Evolutionary conservation across 1,140 invertebrate species (phyloP).

Genomic region (Drosophila auraria): DNA sequence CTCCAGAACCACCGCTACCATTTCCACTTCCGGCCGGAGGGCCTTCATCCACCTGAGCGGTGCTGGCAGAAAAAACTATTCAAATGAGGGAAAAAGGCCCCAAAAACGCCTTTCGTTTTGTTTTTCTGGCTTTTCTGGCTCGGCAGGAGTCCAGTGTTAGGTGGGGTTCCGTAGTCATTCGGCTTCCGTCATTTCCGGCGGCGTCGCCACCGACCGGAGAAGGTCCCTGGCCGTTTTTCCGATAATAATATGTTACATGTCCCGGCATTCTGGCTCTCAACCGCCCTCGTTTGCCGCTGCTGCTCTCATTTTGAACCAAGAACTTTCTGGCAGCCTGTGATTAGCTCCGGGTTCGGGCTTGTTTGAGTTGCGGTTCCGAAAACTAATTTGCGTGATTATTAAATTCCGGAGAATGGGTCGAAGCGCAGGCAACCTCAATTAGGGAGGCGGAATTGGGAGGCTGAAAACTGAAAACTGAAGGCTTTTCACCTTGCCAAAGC

Average conservation of each 20-base stretch:
- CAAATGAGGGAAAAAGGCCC: slow-evolving; percentile 45
- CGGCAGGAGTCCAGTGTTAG: slow-evolving; percentile 29
- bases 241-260: slow-evolving; percentile 80
- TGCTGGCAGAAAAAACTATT: slow-evolving; percentile 56
- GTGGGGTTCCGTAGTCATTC: slow-evolving; percentile 64
- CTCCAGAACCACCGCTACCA: slow-evolving; percentile 19
- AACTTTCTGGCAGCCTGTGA: slow-evolving; percentile 44
- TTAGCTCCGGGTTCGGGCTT: slow-evolving; percentile 38
- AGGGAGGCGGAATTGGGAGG: background rate
- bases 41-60: slow-evolving; percentile 43
- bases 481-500: slow-evolving; percentile 46
- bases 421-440: slow-evolving; percentile 1
- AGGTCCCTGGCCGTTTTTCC: slow-evolving; percentile 55
- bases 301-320: slow-evolving; percentile 1
- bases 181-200: slow-evolving; percentile 74
- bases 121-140: slow-evolving; percentile 50
- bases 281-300: background rate
- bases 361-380: slow-evolving; percentile 75
- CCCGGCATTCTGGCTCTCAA: slow-evolving; percentile 20
- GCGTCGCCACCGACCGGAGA: slow-evolving; percentile 34
- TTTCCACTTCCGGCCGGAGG: slow-evolving; percentile 56
- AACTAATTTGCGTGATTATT: slow-evolving; percentile 84
- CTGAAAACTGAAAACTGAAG: slow-evolving; percentile 10
- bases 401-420: slow-evolving; percentile 53
- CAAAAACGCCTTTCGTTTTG: slow-evolving; percentile 50